Percentiles rank a stretch among this genome's conserved stretches.
These are phyloP conservation scores for Salmo trutta DNA, from an alignment of 2,797 vertebrate species.

Conservation along the genomic window DNA sequence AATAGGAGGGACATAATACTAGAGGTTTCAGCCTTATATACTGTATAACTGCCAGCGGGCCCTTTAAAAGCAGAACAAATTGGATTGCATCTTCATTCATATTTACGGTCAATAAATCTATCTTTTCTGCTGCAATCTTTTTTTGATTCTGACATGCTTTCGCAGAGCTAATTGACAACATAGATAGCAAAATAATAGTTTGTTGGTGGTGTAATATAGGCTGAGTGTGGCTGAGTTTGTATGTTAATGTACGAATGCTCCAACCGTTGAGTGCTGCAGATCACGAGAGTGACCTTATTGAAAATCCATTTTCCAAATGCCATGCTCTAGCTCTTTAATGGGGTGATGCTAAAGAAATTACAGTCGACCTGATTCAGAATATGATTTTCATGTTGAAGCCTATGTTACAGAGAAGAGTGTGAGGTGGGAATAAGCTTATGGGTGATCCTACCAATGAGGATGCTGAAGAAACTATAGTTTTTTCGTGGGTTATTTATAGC, in stretches of 20 bases:
- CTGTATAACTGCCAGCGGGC: conserved; percentile 17
- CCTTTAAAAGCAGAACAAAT: conserved; percentile 23
- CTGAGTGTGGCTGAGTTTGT: conserved; percentile 32
- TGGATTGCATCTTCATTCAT: conserved; percentile 10
- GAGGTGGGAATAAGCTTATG: conserved; percentile 17
- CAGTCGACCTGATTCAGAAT: conserved; percentile 25
- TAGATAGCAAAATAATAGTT: conserved; percentile 30
- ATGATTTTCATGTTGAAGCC: conserved; percentile 7
- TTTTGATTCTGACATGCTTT: conserved; percentile 23
- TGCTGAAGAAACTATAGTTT: conserved; percentile 4
- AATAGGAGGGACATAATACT: not conserved
- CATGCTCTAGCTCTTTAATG: conserved; percentile 43
- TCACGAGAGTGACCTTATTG: conserved; percentile 22
- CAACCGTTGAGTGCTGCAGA: conserved; percentile 13
- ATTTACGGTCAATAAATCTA: conserved; percentile 33
- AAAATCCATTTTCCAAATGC: conserved; percentile 42
- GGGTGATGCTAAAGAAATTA: conserved; percentile 22
- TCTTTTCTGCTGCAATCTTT: conserved; percentile 24
- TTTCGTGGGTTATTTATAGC: conserved; percentile 36
- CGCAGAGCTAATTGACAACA: conserved; percentile 44
- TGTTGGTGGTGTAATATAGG: conserved; percentile 36
- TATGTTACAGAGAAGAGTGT: not conserved
- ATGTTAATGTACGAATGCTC: conserved; percentile 28
- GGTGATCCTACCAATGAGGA: too few species aligned
- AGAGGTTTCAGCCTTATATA: conserved; percentile 19